These are phyloP conservation scores for Amphimedon queenslandica DNA, from an alignment of 37 sponge, comb jelly and placozoan species.

Conservation along the genomic window DNA sequence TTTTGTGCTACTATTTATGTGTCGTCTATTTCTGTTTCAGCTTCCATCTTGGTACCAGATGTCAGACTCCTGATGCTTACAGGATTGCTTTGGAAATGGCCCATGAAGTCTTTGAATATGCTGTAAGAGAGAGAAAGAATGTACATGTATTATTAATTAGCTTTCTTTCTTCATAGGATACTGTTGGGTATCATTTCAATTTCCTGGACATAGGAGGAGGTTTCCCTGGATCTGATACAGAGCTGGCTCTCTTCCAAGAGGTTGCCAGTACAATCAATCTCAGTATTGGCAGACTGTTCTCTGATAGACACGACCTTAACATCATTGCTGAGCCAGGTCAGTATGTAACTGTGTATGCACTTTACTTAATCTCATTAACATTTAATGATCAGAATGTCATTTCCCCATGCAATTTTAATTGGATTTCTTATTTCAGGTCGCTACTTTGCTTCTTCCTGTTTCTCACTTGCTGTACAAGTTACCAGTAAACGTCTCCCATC, in stretches of 20 bases:
- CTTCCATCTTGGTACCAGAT: conserved; percentile 91
- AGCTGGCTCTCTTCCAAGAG: neutral
- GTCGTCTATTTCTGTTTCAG: too few relatives aligned
- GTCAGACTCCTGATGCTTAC: conserved; percentile 57
- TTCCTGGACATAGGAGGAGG: conserved; percentile 94
- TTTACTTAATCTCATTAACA: too few relatives aligned
- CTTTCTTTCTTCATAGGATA: neutral
- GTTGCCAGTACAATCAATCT: conserved; percentile 13
- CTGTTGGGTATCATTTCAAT: conserved; percentile 53
- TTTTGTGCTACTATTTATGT: too few relatives aligned
- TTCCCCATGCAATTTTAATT: too few relatives aligned
- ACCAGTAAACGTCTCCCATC: conserved; percentile 40
- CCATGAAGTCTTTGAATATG: conserved; percentile 56
- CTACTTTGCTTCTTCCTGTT: conserved; percentile 73
- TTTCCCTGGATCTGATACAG: conserved; percentile 56
- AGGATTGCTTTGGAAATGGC: conserved; percentile 54
- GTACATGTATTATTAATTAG: neutral
- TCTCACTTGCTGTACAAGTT: conserved; percentile 65
- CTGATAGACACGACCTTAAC: conserved; percentile 24
- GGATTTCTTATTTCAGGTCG: conserved; percentile 46
- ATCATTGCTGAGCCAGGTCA: conserved; percentile 92
- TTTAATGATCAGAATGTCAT: too few relatives aligned
- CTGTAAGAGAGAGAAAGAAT: neutral
- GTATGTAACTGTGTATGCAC: too few relatives aligned
- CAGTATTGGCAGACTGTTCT: conserved; percentile 19